Percentiles rank a stretch among this genome's conserved stretches.
phyloP scores from a whole-genome alignment of 1,140 invertebrate genomes.

The Caenorhabditis elegans region DNA sequence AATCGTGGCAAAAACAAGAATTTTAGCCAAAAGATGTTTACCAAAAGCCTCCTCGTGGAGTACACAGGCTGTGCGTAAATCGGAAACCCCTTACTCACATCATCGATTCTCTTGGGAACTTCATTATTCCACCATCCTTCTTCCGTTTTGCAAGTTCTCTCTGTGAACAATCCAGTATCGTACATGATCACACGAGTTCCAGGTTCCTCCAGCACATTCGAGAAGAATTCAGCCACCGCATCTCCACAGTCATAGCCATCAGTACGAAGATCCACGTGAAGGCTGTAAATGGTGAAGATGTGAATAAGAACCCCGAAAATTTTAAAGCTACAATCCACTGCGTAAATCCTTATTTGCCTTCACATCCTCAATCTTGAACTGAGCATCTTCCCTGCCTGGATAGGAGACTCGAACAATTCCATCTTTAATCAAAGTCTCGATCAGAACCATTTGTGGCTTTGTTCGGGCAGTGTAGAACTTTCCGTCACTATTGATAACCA shows the following conservation, averaged over 20 bases:
- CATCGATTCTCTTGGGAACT: conserved; percentile 38
- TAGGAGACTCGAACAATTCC: not conserved
- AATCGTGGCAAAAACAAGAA: too few relatives aligned
- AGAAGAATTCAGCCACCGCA: conserved; percentile 8
- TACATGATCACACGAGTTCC: conserved; percentile 38
- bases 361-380: not conserved
- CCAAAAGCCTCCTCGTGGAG: too few relatives aligned
- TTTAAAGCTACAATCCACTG: not conserved
- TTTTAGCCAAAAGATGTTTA: too few relatives aligned
- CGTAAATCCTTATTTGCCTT: conserved; percentile 27
- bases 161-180: conserved; percentile 7
- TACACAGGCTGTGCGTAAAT: too few relatives aligned
- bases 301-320: not conserved
- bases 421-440: conserved; percentile 17
- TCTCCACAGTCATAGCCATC: conserved; percentile 43
- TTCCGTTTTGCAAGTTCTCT: conserved; percentile 12
- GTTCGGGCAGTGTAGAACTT: conserved; percentile 35
- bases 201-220: not conserved
- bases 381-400: not conserved
- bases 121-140: conserved; percentile 32
- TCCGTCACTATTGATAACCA: conserved; percentile 27
- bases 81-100: conserved; percentile 21
- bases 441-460: conserved; percentile 39
- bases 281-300: not conserved
- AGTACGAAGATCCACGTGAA: conserved; percentile 15